Base-by-base conservation (phyloP, 2,888 invertebrate genomes). In the Copidosoma aretas region DNA sequence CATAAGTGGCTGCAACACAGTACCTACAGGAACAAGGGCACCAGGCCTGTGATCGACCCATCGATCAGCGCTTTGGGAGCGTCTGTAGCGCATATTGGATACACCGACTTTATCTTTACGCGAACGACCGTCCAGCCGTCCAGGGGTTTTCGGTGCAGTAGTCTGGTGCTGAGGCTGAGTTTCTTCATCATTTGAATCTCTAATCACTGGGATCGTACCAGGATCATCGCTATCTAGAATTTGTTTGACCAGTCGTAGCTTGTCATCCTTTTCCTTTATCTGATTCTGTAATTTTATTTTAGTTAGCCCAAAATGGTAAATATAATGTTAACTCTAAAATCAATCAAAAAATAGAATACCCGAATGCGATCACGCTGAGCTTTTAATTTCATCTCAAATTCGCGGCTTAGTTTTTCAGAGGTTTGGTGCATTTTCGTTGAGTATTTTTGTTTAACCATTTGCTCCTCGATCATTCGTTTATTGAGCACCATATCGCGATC, bases 1-100 rank as follows among this genome's bases (percentile, higher is more conserved):
- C 78, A 96, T 90, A 60, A 89, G 87, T 0, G 98, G 97, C 80
- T 97, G 96, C 81, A 95, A 85, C 1, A 97, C 91, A 0, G 97
- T 97, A n/a, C 93, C 94, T 74, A 94, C 86, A 0, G 94, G 93
- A 0, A 94, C 91, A 0, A 93, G 86, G 78, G 91, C 89, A 19
- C 89, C 88, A 0, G 96, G 92, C 32, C 93, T 90, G 77, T 98
- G 98, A 81, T 97, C 96, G 0, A 98, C 85, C 97, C 97, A 97
- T 0, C 88, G 86, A 70, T 89, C 89, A 0, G 91, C 91, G 0
- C 96, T 96, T 60, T 92, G 88, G 0, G 96, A 95, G 25, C 96
- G 87, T 19, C 94, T 87, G 79, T 93, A 91, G 1, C 93, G 87
- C 0, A 89, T 88, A 80, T 93, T 93, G 0, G 90, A 87, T 0